These are phyloP conservation scores for Glossophaga mutica DNA, from an alignment of 2,797 vertebrate species.

Conservation along the genomic window DNA sequence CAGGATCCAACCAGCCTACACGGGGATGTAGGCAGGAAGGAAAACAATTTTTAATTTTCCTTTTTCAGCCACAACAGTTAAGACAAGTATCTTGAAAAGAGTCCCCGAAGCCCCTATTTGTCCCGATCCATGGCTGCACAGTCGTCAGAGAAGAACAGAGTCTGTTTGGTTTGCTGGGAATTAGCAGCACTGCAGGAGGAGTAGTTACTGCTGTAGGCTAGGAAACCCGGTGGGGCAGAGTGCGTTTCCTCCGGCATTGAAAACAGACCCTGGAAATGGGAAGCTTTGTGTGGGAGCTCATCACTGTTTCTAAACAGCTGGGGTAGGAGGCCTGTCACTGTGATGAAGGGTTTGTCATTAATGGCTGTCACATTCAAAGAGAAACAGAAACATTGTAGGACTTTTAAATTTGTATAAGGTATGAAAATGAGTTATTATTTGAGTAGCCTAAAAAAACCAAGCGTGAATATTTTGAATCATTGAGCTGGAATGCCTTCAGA, in stretches of 20 bases:
- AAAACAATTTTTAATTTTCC: neutral
- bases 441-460: neutral
- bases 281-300: neutral
- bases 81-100: neutral
- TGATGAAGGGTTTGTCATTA: neutral
- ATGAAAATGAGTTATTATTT: neutral
- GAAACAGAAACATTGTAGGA: neutral
- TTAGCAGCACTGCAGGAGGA: neutral
- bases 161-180: neutral
- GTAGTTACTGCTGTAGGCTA: neutral
- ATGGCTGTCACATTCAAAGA: neutral
- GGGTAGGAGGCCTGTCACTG: neutral
- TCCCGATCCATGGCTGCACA: neutral
- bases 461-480: neutral
- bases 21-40: neutral
- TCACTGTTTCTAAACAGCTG: neutral
- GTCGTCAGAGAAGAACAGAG: neutral
- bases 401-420: neutral
- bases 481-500: neutral
- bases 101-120: neutral
- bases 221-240: neutral
- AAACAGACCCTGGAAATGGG: neutral
- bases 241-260: neutral
- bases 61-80: neutral
- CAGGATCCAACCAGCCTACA: neutral